These are phyloP conservation scores for Drosophila kanapiae DNA, from an alignment of 1,140 invertebrate genomes.

Conservation along the genomic window DNA sequence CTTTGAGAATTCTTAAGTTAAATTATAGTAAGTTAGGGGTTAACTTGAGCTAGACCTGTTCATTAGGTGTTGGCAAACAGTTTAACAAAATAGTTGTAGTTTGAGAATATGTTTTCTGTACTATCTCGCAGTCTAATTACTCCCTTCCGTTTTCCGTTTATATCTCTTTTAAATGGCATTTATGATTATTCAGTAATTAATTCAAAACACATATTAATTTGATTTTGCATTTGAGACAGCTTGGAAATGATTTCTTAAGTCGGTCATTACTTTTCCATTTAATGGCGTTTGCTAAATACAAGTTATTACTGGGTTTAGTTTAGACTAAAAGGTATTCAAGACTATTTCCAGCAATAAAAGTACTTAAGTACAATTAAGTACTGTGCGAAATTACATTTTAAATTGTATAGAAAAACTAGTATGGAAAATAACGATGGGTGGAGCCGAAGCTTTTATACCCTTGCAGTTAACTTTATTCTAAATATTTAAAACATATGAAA, in stretches of 20 bases:
- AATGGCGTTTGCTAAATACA: slow-evolving; percentile 1
- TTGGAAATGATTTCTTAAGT: background rate
- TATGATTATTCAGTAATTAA: background rate
- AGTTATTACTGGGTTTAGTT: background rate
- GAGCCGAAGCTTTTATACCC: too few relatives aligned
- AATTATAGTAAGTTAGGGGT: background rate
- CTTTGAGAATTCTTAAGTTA: background rate
- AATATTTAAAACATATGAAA: too few relatives aligned
- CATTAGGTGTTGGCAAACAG: background rate
- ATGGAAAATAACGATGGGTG: too few relatives aligned
- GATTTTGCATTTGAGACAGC: background rate
- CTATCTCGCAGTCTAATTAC: background rate
- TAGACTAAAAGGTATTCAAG: too few relatives aligned
- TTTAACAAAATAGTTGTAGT: background rate
- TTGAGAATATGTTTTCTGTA: background rate
- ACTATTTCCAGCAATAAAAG: too few relatives aligned
- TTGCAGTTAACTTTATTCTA: too few relatives aligned
- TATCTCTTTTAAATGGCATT: background rate
- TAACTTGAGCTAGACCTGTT: too few relatives aligned
- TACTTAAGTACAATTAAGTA: too few relatives aligned
- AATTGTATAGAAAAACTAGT: too few relatives aligned
- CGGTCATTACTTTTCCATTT: slow-evolving; percentile 1
- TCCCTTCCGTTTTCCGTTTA: background rate
- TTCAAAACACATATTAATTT: background rate
- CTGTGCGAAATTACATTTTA: too few relatives aligned